Evolutionary conservation across 2,797 vertebrate genomes (phyloP), one percentile per base, ranked within the genome.

Genomic region (Enteromius afrohamiltoni): DNA sequence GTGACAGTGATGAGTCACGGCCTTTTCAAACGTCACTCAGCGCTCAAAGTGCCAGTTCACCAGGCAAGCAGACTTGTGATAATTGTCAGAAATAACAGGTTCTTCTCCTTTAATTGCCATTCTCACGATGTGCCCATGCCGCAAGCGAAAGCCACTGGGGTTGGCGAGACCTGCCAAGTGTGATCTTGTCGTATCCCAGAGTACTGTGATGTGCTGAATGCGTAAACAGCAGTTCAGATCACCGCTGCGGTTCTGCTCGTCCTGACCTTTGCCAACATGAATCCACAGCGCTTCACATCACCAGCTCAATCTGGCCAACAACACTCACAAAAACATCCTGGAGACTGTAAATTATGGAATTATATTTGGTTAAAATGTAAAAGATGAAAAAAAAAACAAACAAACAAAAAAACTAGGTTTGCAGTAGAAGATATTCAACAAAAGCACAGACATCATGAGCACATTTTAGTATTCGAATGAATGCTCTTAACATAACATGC

Each of bases 61-160:
- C 62, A 31, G 16, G 62, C 16, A 79, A 84, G 77, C 84, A 85
- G 78, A 87, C 86, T 77, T 83, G 88, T 86, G 84, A 87, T 88
- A 87, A 90, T 86, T 83, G 86, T 76, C 80, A 85, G 80, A 88
- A 88, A 88, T 89, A 85, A 88, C 86, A 90, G 86, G 87, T 85
- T 88, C 78, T 80, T 76, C 69, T 81, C 71, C 80, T 86, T 85
- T 88, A 91, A 90, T 88, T 88, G 83, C 84, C 19, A 29, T 79
- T 78, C 85, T 87, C 58, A 70, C 69, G 23, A 85, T 85, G 74
- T 77, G 84, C 45, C 81, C 84, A 69, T 55, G 83, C 89, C 86
- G 37, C 87, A 90, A 87, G 81, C 73, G 79, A 86, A 89, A 88
- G 77, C 86, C 88, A 80, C 84, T 73, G 34, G 65, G 79, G 77